Evolutionary conservation across 1,140 invertebrate species (phyloP).

Genomic region (Eumeta japonica): DNA sequence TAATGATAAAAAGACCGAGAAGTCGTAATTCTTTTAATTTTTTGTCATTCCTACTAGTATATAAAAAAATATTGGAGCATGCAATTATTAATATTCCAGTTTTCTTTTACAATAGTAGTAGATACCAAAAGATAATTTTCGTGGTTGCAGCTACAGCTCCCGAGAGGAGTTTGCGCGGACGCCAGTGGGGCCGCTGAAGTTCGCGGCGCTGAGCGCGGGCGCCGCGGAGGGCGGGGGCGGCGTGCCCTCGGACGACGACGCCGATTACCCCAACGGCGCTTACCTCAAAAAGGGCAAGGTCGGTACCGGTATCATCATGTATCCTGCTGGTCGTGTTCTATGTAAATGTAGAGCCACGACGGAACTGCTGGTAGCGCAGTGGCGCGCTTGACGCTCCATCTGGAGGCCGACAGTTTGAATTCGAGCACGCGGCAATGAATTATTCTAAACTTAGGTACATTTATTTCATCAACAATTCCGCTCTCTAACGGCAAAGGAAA

Average conservation of each 20-base stretch:
- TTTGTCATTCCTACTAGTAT: too few relatives aligned
- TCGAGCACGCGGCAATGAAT: background rate
- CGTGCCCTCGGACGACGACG: constrained; percentile 45
- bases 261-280: constrained; percentile 33
- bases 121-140: too few relatives aligned
- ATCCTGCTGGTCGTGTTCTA: too few relatives aligned
- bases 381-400: background rate
- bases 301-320: too few relatives aligned
- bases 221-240: too few relatives aligned
- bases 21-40: too few relatives aligned
- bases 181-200: constrained; percentile 32
- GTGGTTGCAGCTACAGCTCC: constrained; percentile 41
- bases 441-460: background rate
- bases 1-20: too few relatives aligned
- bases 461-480: background rate
- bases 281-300: constrained; percentile 53
- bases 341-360: constrained; percentile 51
- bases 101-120: too few relatives aligned
- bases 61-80: too few relatives aligned
- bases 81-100: too few relatives aligned
- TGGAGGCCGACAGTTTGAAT: background rate
- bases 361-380: constrained; percentile 21
- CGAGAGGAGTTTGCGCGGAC: constrained; percentile 39
- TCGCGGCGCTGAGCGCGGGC: constrained; percentile 21
- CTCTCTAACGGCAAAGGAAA: too few relatives aligned